A percentile compares a stretch with the other conserved stretches of the same genome.
These are phyloP conservation scores for Meganola albula DNA, from an alignment of 2,888 invertebrate species.

Conservation along the genomic window DNA sequence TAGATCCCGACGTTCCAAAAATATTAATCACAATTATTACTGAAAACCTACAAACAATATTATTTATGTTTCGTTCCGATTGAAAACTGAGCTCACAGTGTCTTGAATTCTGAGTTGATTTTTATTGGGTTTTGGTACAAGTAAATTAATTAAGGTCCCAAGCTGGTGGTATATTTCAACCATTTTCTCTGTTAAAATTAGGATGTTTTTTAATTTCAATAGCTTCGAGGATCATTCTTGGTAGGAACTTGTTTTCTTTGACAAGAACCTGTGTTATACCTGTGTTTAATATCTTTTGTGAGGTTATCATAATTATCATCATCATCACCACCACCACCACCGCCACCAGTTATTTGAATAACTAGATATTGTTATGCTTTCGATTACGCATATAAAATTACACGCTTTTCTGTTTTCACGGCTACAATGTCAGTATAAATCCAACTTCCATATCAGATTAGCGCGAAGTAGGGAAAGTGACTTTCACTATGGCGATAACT, in stretches of 20 bases:
- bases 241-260: background rate
- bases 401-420: constrained; percentile 6
- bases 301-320: background rate
- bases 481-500: constrained; percentile 29
- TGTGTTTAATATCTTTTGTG: background rate
- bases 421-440: constrained; percentile 11
- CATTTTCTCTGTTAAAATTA: no score
- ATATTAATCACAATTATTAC: no score
- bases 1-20: no score
- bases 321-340: background rate
- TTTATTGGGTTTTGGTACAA: no score
- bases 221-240: background rate
- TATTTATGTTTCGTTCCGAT: no score
- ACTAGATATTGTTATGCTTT: no score
- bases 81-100: no score
- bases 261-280: background rate
- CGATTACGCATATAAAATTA: constrained; percentile 8
- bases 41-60: no score
- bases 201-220: background rate
- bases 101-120: no score
- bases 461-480: constrained; percentile 31
- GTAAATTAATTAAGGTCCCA: no score
- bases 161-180: no score
- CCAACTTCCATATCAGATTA: constrained; percentile 21
- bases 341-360: background rate